Base-by-base conservation (phyloP, 1,140 invertebrate genomes). In the Drosophila tropicalis region DNA sequence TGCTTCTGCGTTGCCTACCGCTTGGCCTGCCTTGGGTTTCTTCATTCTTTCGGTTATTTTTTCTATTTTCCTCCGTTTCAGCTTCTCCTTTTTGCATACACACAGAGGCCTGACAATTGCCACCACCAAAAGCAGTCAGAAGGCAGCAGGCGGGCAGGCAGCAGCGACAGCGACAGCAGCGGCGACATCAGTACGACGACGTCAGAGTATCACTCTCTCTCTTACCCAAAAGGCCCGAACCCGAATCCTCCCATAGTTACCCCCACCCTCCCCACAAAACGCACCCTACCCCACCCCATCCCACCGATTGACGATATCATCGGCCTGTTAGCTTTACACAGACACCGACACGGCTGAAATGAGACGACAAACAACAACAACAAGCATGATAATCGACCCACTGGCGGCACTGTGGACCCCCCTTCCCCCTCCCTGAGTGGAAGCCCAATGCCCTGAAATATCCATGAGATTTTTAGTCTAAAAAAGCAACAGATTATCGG, bases 371-470 rank as follows among this genome's bases (percentile, higher is more conserved):
- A 89, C 84, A 51, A 22, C 62, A 39, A 12, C 36, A 39, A 39
- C 44, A 87, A 72, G 58, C 84, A 76, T 79, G 89, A 87, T 84
- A 80, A 89, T 81, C 84, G 76, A 87, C 84, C 84, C 84, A 87
- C 73, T 81, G 84, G 80, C 84, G 84, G 80, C 84, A 89, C 84
- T 67, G 85, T 87, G 84, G 84, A 71, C 67, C 58, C 36, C 58
- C 36, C 58, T 36, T 22, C 22, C 22, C 22, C 22, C 22, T 3
- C 22, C 10, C 29, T 29, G 29, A 5, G 3, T 29, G 29, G 12
- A 39, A 75, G 69, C 55, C 22, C 55, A 54, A 74, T 56, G 67
- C 61, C 36, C 60, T 71, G 55, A 77, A 32, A 34, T 40, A 1
- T 9, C 17, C 51, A 61, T 15, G 25, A n/a, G 25, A 47, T 13